Evolutionary conservation across 2,888 invertebrate genomes (phyloP).

Genomic region (Taphrorychus bicolor): DNA sequence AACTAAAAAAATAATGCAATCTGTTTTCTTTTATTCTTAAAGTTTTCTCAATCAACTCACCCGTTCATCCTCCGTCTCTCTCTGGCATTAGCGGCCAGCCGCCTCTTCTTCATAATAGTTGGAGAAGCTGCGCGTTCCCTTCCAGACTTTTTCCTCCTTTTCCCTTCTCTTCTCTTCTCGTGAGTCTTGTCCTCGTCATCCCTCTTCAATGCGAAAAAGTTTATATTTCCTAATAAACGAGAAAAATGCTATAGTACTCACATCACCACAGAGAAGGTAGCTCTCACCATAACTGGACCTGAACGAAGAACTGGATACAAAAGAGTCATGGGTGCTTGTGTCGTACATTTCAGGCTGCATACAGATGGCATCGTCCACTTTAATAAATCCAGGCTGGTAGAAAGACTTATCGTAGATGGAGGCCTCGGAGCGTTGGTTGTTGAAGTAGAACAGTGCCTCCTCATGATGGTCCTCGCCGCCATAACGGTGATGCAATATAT

Average conservation of each 20-base stretch:
- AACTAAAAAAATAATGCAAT: constrained; percentile 37
- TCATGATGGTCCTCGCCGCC: constrained; percentile 35
- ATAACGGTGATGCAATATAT: constrained; percentile 53
- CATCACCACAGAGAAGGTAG: not conserved
- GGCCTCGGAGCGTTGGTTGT: constrained; percentile 13
- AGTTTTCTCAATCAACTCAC: constrained; percentile 7
- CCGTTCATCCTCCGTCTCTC: constrained; percentile 77
- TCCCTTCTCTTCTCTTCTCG: constrained; percentile 28
- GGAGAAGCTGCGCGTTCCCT: constrained; percentile 54
- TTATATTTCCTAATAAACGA: constrained; percentile 47
- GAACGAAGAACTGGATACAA: constrained; percentile 51
- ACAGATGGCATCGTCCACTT: constrained; percentile 40
- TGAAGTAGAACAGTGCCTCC: constrained; percentile 20
- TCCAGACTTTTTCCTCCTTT: constrained; percentile 47
- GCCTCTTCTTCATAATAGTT: constrained; percentile 66
- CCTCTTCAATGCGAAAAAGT: constrained; percentile 49
- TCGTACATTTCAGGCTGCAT: constrained; percentile 48
- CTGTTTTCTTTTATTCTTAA: not conserved
- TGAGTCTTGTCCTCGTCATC: constrained; percentile 24
- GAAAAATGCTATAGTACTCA: not conserved
- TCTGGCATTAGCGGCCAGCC: constrained; percentile 75
- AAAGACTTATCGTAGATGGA: constrained; percentile 17
- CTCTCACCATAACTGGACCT: constrained; percentile 41
- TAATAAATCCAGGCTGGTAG: constrained; percentile 40
- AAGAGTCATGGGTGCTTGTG: constrained; percentile 54